phyloP scores from a whole-genome alignment of 2,113 vertebrate species.

The Aspidoscelis tigris region DNA sequence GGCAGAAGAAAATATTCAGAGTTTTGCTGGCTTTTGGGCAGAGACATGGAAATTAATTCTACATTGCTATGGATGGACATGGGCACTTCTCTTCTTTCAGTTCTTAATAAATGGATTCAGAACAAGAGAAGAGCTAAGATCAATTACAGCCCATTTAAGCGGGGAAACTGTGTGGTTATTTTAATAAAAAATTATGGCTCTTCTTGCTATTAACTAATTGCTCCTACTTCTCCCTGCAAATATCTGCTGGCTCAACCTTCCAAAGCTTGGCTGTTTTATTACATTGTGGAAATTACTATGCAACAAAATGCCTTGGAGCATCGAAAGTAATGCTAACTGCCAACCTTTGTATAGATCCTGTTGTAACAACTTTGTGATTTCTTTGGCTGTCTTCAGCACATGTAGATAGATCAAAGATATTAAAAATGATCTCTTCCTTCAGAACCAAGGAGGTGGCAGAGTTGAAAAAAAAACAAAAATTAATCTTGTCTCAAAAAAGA shows the following conservation, averaged over 20 bases:
- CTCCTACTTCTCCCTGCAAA: slow-evolving; percentile 43
- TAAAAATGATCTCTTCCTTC: slow-evolving; percentile 39
- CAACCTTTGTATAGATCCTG: slow-evolving; percentile 38
- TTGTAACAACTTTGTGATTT: slow-evolving; percentile 52
- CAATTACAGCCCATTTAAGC: not conserved
- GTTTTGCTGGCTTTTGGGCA: not conserved
- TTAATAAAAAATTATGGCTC: slow-evolving; percentile 53
- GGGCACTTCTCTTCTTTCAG: not conserved
- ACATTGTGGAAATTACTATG: slow-evolving; percentile 56
- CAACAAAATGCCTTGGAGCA: slow-evolving; percentile 59
- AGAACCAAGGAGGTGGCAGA: slow-evolving; percentile 45
- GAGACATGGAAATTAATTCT: not conserved
- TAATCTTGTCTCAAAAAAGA: slow-evolving; percentile 20
- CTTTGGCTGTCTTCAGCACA: slow-evolving; percentile 32
- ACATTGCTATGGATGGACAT: not conserved
- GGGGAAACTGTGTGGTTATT: slow-evolving; percentile 26
- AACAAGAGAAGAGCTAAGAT: not conserved
- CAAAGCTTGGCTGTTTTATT: slow-evolving; percentile 66
- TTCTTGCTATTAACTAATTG: slow-evolving; percentile 64
- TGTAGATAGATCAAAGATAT: slow-evolving; percentile 60
- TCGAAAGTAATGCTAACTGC: slow-evolving; percentile 53
- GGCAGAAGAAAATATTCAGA: not conserved
- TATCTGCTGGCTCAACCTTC: slow-evolving; percentile 60
- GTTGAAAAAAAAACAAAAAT: slow-evolving; percentile 25
- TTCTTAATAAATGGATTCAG: not conserved